Evolutionary conservation across 2,888 invertebrate genomes (phyloP).

Genomic region (Darwinula stevensoni): DNA sequence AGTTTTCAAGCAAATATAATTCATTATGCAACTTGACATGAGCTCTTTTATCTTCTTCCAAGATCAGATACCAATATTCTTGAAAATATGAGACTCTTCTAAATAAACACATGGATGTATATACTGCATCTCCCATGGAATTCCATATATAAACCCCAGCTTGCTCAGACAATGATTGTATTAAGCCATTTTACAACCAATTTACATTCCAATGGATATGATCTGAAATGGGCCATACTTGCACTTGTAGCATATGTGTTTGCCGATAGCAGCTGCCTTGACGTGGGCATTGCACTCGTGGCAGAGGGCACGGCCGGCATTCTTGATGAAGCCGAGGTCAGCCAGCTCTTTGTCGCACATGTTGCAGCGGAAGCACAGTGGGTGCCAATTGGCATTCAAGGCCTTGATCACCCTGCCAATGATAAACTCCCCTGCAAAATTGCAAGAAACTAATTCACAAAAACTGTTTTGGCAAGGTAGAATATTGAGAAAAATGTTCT

Average conservation of each 20-base stretch:
- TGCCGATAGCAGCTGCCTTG: constrained; percentile 75
- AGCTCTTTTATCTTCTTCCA: too few relatives aligned
- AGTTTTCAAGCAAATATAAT: too few relatives aligned
- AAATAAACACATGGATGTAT: too few relatives aligned
- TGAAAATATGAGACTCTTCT: too few relatives aligned
- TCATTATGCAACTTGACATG: too few relatives aligned
- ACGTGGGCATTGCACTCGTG: constrained; percentile 88
- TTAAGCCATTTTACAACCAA: too few relatives aligned
- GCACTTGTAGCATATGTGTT: constrained; percentile 94
- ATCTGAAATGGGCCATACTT: too few relatives aligned
- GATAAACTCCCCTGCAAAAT: constrained; percentile 80
- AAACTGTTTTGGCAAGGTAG: constrained; percentile 4
- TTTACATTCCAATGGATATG: too few relatives aligned
- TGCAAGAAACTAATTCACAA: constrained; percentile 7
- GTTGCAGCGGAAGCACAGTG: constrained; percentile 86
- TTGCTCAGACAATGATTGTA: not conserved
- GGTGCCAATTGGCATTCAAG: constrained; percentile 98
- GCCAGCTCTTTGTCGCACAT: constrained; percentile 70
- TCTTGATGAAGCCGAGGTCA: constrained; percentile 73
- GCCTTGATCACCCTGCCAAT: constrained; percentile 98
- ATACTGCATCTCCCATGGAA: too few relatives aligned
- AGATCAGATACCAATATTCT: too few relatives aligned
- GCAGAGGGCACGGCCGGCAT: constrained; percentile 43
- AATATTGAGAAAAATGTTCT: constrained; percentile 7
- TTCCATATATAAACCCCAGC: not conserved